These are phyloP conservation scores for Dusona sp. DNA, from an alignment of 2,888 invertebrate genomes.

Conservation along the genomic window DNA sequence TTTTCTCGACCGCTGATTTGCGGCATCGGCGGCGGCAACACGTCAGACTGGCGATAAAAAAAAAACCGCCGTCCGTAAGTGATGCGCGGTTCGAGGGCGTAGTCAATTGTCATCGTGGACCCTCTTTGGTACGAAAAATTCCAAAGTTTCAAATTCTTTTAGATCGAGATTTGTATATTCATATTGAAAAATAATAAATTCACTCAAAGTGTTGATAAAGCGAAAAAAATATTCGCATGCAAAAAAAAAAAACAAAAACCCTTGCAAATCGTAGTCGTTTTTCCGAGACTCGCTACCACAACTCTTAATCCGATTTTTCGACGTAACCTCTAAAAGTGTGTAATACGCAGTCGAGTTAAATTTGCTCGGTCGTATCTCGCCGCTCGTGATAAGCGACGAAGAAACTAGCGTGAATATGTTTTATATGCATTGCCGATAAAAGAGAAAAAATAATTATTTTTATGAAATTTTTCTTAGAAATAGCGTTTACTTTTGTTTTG, in stretches of 20 bases:
- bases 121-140: constrained; percentile 14
- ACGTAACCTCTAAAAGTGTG: constrained; percentile 55
- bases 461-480: too few relatives aligned
- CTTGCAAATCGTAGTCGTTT: neutral
- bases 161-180: neutral
- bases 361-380: constrained; percentile 15
- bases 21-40: constrained; percentile 22
- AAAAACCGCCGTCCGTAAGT: constrained; percentile 4
- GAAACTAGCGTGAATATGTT: constrained; percentile 1
- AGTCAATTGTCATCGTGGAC: constrained; percentile 20
- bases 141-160: neutral
- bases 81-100: constrained; percentile 31
- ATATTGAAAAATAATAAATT: neutral
- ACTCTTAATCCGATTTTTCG: constrained; percentile 11
- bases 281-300: too few relatives aligned
- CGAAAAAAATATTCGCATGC: neutral
- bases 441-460: neutral
- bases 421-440: neutral
- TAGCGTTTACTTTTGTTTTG: neutral
- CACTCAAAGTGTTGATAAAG: neutral
- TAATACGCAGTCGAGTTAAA: neutral
- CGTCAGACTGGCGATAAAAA: constrained; percentile 52
- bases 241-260: neutral
- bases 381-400: constrained; percentile 22
- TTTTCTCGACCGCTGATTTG: constrained; percentile 24